phyloP scores from a whole-genome alignment of 2,888 invertebrate genomes.

The Cataglyphis albicans region DNA sequence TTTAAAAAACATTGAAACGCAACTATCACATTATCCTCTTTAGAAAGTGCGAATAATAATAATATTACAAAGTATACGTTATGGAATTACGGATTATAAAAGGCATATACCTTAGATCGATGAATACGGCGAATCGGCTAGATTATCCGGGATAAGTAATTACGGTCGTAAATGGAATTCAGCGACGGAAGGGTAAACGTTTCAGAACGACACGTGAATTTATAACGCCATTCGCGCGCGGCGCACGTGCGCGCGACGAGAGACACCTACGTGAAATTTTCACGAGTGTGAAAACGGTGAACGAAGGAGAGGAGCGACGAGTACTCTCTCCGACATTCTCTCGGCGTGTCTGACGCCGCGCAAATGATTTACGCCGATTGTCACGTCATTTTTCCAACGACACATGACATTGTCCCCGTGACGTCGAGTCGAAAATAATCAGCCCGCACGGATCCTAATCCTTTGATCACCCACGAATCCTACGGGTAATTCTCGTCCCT shows the following conservation, averaged over 20 bases:
- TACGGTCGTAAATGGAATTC: constrained; percentile 52
- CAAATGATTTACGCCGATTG: constrained; percentile 37
- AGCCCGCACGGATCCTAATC: constrained; percentile 46
- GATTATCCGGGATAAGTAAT: constrained; percentile 53
- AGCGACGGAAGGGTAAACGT: constrained; percentile 50
- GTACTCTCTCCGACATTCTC: constrained; percentile 6
- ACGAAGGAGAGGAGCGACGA: neutral
- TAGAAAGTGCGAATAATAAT: neutral
- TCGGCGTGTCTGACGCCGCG: constrained; percentile 37
- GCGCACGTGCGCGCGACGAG: constrained; percentile 19
- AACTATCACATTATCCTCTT: neutral
- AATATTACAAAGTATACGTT: constrained; percentile 1
- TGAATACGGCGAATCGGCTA: constrained; percentile 39
- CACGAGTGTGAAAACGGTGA: constrained; percentile 26
- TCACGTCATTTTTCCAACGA: neutral
- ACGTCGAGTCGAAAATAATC: constrained; percentile 37
- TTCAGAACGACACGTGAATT: constrained; percentile 50
- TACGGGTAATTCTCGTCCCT: constrained; percentile 26
- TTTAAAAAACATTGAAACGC: constrained; percentile 1
- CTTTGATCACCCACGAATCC: constrained; percentile 52
- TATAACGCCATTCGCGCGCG: constrained; percentile 44
- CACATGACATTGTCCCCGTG: constrained; percentile 2
- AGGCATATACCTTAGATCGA: neutral
- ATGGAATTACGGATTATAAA: neutral
- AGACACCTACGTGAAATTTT: constrained; percentile 42